Base-by-base conservation (phyloP, 1,140 invertebrate species). In the Drosophila eugracilis region DNA sequence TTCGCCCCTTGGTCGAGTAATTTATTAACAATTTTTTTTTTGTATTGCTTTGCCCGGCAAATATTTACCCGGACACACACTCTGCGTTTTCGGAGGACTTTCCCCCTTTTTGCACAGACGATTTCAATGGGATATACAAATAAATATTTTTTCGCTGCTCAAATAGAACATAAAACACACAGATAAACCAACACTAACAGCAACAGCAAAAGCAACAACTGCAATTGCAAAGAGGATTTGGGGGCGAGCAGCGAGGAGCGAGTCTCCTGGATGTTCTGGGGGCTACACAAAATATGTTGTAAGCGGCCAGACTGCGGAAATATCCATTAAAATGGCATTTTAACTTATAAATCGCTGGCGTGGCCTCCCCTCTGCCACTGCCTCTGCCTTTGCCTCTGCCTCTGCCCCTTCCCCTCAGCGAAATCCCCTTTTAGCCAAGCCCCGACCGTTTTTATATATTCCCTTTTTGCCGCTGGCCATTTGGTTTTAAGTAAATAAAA, bases 291-390 rank as follows among this genome's bases (percentile, higher is more conserved):
- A 80, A 86, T 85, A 77, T 86, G 83, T 73, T 86, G 73, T 77
- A 67, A 59, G 73, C 58, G 77, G 54, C 69, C 49, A 75, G 45
- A 58, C 77, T 81, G 73, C 83, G 83, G 81, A 86, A 86, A 86
- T 86, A 88, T 88, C 81, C 81, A 86, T 86, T 86, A 86, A 86
- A 86, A 88, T 88, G 83, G 78, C 83, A 88, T 86, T 86, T 88
- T 60, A 86, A 83, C 81, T 86, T 86, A 88, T 86, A 86, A 86
- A 86, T 86, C 81, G 83, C 57, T 44, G 39, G 59, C 62, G 75
- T 74, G 69, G 39, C 39, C 67, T 53, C 47, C 36, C 36, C 30
- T 9, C 30, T 4, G 3, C 10, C 30, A n/a, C n/a, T n/a, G n/a
- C n/a, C n/a, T n/a, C n/a, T n/a, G n/a, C n/a, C n/a, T n/a, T n/a